Evolutionary conservation across 2,113 vertebrate species (phyloP), one percentile per base, ranked within the genome.

Genomic region (Pachyramphus minor): DNA sequence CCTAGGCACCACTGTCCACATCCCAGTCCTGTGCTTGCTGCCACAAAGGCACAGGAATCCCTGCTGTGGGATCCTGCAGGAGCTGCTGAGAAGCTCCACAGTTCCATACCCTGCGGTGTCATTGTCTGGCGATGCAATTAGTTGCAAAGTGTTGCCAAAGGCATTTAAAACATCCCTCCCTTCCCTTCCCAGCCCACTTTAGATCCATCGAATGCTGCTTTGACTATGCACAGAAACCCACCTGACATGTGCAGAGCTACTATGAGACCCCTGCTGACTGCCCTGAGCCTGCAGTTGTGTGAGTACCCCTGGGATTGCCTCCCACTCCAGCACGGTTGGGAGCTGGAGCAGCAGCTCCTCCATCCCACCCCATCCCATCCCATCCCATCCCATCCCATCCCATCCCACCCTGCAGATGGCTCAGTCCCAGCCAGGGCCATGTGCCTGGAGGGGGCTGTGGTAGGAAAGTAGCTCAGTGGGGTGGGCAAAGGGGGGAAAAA

Each of bases 221-320:
- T 9, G 0, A 4, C 0, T 7, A 81, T 0, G 56, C 60, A 0
- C 11, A 33, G 67, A 96, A 17, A 55, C 3, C 4, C 4, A 0
- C 87, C 30, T 35, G 42, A 7, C 5, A 13, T 2, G 2, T 55
- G 3, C 5, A 17, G 25, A 63, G 52, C 5, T 89, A 81, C 87
- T 96, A 94, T 1, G 0, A 9, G 42, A 93, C 60, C 0, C 8
- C 96, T 42, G n/a, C 2, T 0, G 52, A 63, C 22, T 96, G 96
- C 33, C 10, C 47, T 73, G 4, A 74, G 60, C 22, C 42, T 11
- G 91, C 95, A 23, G 42, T 95, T 4, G 95, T 96, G 93, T 95
- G 68, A 96, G 95, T 94, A 73, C 3, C 45, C 44, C 0, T 21
- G 45, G 37, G 4, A 22, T 39, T 28, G 14, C 35, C 19, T 13